phyloP scores from a whole-genome alignment of 2,888 invertebrate genomes.

The Drosophila yooni region DNA sequence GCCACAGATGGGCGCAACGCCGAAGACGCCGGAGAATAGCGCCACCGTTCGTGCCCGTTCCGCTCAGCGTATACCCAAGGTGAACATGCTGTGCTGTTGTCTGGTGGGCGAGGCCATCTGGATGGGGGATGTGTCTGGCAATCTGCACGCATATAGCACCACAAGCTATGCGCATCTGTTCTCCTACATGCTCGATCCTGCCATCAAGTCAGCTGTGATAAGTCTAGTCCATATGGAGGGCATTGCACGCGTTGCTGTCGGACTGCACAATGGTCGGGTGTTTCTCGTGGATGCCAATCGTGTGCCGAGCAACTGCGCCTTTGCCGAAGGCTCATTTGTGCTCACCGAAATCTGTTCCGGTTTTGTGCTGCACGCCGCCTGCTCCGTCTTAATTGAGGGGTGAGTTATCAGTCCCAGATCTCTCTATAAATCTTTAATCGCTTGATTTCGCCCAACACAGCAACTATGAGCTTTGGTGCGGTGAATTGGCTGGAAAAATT shows the following conservation, averaged over 20 bases:
- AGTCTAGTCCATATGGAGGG: conserved; percentile 89
- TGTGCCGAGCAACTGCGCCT: conserved; percentile 87
- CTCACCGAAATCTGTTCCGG: conserved; percentile 91
- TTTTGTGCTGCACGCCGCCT: conserved; percentile 89
- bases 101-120: conserved; percentile 92
- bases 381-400: conserved; percentile 86
- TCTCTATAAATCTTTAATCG: not conserved
- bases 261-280: conserved; percentile 91
- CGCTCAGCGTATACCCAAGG: conserved; percentile 72
- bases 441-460: conserved; percentile 77
- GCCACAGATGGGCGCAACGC: conserved; percentile 60
- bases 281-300: conserved; percentile 89
- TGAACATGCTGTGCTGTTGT: conserved; percentile 86
- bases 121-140: conserved; percentile 95
- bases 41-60: conserved; percentile 66
- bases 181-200: conserved; percentile 89
- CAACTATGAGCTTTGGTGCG: conserved; percentile 93
- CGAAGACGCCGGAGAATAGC: conserved; percentile 60
- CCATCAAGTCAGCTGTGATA: conserved; percentile 88
- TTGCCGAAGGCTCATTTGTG: conserved; percentile 91
- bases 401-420: conserved; percentile 47
- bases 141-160: conserved; percentile 91
- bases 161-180: conserved; percentile 87
- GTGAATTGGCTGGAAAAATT: conserved; percentile 92
- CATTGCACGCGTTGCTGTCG: conserved; percentile 92